Conservation (phyloP, 2,113 vertebrate genomes). For the Capreolus pygargus region DNA sequence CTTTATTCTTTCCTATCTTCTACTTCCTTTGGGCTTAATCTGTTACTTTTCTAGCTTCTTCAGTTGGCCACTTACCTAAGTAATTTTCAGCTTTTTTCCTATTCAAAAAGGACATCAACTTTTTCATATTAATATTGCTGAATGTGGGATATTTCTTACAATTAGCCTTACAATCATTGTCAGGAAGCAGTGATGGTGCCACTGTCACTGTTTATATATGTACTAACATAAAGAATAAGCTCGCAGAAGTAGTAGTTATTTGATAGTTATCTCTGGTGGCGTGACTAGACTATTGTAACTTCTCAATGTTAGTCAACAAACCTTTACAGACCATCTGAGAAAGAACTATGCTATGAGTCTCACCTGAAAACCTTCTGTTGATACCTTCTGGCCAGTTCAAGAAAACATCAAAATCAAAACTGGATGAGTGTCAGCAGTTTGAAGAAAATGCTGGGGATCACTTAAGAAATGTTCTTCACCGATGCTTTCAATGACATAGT, state of each 20-base stretch:
- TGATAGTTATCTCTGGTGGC: not conserved
- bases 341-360: not conserved
- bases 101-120: not conserved
- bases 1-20: not conserved
- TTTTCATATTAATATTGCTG: not conserved
- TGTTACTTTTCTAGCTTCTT: slow-evolving; percentile 10
- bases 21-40: slow-evolving; percentile 2
- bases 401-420: not conserved
- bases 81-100: not conserved
- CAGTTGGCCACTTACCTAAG: not conserved
- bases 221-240: not conserved
- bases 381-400: not conserved
- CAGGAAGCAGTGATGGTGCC: not conserved
- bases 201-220: not conserved
- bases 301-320: not conserved
- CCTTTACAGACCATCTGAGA: not conserved
- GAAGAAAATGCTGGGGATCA: not conserved
- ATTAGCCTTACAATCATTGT: not conserved
- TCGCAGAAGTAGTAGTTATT: not conserved
- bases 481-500: not conserved
- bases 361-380: not conserved
- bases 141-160: not conserved
- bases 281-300: not conserved
- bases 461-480: not conserved
- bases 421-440: not conserved